phyloP scores from a whole-genome alignment of 2,888 invertebrate species.

The Antitype chi region DNA sequence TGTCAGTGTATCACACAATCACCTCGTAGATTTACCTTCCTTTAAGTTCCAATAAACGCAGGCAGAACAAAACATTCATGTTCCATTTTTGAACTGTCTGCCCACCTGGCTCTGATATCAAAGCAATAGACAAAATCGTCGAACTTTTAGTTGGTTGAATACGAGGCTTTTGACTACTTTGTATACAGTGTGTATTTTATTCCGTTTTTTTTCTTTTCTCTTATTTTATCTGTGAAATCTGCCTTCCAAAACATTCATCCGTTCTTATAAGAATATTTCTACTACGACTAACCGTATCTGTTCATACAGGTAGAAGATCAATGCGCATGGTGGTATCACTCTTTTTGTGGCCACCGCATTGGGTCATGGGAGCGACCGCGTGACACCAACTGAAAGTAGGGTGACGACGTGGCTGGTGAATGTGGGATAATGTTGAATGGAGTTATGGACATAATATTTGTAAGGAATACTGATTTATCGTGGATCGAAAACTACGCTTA shows the following conservation, averaged over 20 bases:
- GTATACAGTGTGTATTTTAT: too few species aligned
- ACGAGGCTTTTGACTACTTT: too few species aligned
- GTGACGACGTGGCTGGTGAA: slow-evolving; percentile 61
- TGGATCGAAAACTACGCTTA: neutral
- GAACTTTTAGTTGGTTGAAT: too few species aligned
- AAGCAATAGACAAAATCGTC: too few species aligned
- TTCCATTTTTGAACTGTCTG: too few species aligned
- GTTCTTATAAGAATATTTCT: slow-evolving; percentile 3
- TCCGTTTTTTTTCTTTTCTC: too few species aligned
- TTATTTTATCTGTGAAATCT: neutral
- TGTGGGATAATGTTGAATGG: slow-evolving; percentile 43
- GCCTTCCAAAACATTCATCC: neutral
- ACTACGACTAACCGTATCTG: slow-evolving; percentile 39
- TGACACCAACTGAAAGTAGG: slow-evolving; percentile 80
- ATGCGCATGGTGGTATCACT: slow-evolving; percentile 40
- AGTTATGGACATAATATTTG: neutral
- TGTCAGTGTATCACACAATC: too few species aligned
- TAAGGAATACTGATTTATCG: neutral
- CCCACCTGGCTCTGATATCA: too few species aligned
- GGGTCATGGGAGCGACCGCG: slow-evolving; percentile 88
- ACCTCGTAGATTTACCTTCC: too few species aligned
- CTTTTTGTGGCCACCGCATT: slow-evolving; percentile 67
- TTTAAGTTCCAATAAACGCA: too few species aligned
- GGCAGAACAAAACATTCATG: too few species aligned
- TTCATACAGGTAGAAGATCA: slow-evolving; percentile 32